phyloP scores from a whole-genome alignment of 2,113 vertebrate genomes.

The Arenaria interpres region DNA sequence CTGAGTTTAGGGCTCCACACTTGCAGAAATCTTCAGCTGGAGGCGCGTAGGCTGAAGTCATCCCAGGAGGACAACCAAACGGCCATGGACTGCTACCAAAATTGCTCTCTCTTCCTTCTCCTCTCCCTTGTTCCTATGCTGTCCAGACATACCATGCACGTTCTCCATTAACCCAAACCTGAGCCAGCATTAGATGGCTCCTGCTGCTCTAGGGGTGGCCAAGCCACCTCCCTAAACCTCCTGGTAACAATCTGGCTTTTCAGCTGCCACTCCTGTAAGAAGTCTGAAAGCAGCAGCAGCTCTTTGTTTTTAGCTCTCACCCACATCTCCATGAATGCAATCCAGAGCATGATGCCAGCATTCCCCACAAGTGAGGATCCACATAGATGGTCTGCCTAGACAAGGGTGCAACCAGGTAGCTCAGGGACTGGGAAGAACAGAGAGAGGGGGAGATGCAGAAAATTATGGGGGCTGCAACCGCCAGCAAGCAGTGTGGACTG shows the following conservation, averaged over 20 bases:
- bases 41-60: background rate
- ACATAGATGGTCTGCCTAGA: background rate
- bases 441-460: accelerated
- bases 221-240: background rate
- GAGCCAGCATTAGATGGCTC: background rate
- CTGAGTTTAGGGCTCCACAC: background rate
- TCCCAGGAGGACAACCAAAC: background rate
- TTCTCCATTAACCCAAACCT: background rate
- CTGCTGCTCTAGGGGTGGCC: background rate
- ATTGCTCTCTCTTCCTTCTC: background rate
- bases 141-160: background rate
- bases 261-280: background rate
- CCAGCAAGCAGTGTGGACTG: background rate
- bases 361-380: background rate
- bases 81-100: background rate
- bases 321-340: background rate
- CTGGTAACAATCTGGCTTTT: background rate
- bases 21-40: background rate
- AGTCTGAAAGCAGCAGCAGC: background rate
- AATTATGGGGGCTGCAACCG: background rate
- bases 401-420: background rate
- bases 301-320: background rate
- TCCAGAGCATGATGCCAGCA: background rate
- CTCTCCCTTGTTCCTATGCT: background rate
- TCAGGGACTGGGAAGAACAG: background rate